Conservation (phyloP, 64 coral and sea anemone species). For the Porites australiensis region DNA sequence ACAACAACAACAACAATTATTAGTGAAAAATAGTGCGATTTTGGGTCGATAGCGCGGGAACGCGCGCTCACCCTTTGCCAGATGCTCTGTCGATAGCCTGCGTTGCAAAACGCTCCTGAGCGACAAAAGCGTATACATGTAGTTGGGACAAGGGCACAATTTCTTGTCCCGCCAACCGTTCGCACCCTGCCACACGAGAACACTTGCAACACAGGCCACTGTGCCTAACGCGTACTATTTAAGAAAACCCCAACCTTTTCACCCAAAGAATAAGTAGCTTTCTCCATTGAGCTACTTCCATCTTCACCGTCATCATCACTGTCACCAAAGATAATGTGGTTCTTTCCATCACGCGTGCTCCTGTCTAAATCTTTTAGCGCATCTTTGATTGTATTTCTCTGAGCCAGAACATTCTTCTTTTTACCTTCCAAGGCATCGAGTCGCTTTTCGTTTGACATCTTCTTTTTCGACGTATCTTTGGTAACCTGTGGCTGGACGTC, state of each 20-base stretch:
- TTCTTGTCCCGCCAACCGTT: too few species aligned
- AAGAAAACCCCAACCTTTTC: constrained; percentile 4
- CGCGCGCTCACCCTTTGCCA: too few species aligned
- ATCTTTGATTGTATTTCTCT: constrained; percentile 60
- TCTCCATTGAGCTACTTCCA: neutral
- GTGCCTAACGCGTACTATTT: neutral
- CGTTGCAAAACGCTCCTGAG: too few species aligned
- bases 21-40: too few species aligned
- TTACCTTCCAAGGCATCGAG: constrained; percentile 69
- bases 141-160: too few species aligned
- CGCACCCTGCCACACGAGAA: neutral
- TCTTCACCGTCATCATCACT: neutral
- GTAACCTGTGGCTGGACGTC: neutral
- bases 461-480: neutral
- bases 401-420: constrained; percentile 29
- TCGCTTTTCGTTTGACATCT: constrained; percentile 75
- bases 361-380: constrained; percentile 73
- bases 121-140: too few species aligned
- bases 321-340: constrained; percentile 81
- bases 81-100: too few species aligned
- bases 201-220: neutral
- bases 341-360: neutral
- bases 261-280: constrained; percentile 5
- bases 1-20: too few species aligned
- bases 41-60: too few species aligned